Conservation (phyloP, 2,888 invertebrate genomes). For the Nebria salina region DNA sequence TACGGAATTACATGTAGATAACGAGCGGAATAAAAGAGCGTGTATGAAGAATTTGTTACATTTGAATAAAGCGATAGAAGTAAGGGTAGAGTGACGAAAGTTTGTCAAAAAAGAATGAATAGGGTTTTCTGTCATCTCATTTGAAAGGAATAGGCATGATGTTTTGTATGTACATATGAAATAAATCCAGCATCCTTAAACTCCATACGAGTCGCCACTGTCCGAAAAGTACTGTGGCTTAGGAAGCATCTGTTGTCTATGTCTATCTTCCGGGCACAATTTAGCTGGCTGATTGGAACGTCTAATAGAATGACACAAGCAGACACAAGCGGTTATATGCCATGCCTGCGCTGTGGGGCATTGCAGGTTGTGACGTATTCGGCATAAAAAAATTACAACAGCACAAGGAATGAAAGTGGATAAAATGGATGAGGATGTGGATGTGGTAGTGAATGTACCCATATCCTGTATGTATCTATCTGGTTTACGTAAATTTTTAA, state of each 20-base stretch:
- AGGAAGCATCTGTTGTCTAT: background rate
- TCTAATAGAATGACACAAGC: conserved; percentile 17
- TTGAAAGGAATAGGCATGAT: too few species aligned
- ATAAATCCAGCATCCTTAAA: too few species aligned
- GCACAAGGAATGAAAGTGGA: background rate
- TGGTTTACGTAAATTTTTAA: background rate
- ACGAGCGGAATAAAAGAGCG: too few species aligned
- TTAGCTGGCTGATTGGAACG: conserved; percentile 11
- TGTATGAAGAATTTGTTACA: too few species aligned
- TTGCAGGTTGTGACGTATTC: background rate
- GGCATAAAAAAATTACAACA: background rate
- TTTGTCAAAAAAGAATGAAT: too few species aligned
- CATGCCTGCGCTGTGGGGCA: background rate
- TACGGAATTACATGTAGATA: too few species aligned
- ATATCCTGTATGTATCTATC: background rate
- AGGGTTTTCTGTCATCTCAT: too few species aligned
- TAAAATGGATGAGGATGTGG: background rate
- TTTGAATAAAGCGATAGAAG: too few species aligned
- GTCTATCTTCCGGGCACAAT: conserved; percentile 12
- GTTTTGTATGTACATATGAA: too few species aligned
- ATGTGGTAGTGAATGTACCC: too few species aligned
- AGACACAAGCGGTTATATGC: background rate
- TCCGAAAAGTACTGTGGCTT: background rate
- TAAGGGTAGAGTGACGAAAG: too few species aligned
- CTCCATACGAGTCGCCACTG: background rate